Percentiles rank a stretch among this genome's conserved stretches.
phyloP scores from a whole-genome alignment of 2,888 invertebrate genomes.

The Synanthedon tipuliformis region DNA sequence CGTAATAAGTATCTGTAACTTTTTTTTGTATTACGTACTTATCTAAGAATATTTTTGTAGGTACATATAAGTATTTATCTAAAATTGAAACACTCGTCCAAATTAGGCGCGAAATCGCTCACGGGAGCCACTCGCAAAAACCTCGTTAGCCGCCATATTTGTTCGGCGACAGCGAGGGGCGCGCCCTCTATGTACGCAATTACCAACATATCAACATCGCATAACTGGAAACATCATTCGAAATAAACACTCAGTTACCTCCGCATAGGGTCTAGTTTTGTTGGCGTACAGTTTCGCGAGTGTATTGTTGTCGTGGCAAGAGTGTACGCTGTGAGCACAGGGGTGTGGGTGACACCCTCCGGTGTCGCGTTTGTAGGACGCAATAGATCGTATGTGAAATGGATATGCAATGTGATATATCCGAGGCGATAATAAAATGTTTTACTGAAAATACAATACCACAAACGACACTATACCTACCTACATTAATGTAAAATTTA shows the following conservation, averaged over 20 bases:
- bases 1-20: too few relatives aligned
- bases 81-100: conserved; percentile 22
- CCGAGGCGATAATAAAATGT: not conserved
- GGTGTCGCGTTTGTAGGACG: conserved; percentile 56
- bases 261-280: not conserved
- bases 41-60: too few relatives aligned
- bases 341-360: conserved; percentile 61
- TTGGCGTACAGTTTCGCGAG: not conserved
- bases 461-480: too few relatives aligned
- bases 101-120: conserved; percentile 68
- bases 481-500: too few relatives aligned
- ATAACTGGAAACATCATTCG: not conserved
- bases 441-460: too few relatives aligned
- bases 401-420: conserved; percentile 57
- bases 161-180: conserved; percentile 62
- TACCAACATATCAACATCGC: not conserved
- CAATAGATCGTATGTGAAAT: conserved; percentile 59
- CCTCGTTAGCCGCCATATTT: conserved; percentile 67
- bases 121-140: conserved; percentile 59
- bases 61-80: too few relatives aligned
- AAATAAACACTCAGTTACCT: not conserved
- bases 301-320: not conserved
- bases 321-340: conserved; percentile 10
- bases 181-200: conserved; percentile 53
- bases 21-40: too few relatives aligned